Percentiles rank a stretch among this genome's conserved stretches.
Conservation (phyloP, 2,113 vertebrate genomes). For the Lepus europaeus region DNA sequence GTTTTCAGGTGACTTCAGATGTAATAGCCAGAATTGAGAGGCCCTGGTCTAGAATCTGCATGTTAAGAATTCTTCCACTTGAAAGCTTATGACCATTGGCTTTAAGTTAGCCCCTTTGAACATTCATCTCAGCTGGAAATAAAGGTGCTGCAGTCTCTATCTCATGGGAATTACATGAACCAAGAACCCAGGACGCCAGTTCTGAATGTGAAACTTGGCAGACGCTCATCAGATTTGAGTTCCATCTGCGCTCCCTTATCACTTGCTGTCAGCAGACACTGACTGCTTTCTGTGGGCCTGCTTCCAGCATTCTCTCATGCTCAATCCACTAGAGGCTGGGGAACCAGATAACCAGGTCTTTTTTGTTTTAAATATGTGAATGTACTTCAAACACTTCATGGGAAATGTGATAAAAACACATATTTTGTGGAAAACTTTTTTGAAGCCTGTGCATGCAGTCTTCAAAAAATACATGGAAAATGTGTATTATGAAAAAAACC, state of each 20-base stretch:
- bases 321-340: not conserved
- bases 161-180: not conserved
- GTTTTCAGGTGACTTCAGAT: not conserved
- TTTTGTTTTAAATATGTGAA: not conserved
- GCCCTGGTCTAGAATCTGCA: not conserved
- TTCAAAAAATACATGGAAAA: too few species aligned
- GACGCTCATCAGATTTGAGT: not conserved
- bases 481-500: too few species aligned
- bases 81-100: not conserved
- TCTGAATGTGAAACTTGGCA: too few species aligned
- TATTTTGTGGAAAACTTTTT: too few species aligned
- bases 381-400: too few species aligned
- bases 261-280: not conserved
- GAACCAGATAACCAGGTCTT: not conserved
- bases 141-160: not conserved
- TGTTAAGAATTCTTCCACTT: not conserved
- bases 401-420: too few species aligned
- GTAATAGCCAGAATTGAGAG: not conserved
- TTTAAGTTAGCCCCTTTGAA: not conserved
- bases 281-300: not conserved
- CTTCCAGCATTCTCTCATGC: not conserved
- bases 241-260: not conserved
- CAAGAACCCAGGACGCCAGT: too few species aligned
- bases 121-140: not conserved
- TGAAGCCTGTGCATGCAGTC: too few species aligned